phyloP scores from a whole-genome alignment of 1,140 invertebrate genomes.

The Drosophila funebris region DNA sequence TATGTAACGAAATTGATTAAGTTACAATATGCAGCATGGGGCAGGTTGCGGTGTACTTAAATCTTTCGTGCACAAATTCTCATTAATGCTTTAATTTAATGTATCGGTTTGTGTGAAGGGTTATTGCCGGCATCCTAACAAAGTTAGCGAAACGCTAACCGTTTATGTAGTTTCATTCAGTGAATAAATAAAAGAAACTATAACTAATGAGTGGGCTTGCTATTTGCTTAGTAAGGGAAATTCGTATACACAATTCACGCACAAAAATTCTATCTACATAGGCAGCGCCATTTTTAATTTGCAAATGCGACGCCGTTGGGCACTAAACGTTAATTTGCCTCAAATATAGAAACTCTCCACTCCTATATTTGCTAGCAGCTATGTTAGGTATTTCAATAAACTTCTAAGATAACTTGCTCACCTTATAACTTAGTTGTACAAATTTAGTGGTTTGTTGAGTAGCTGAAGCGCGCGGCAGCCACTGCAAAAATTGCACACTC shows the following conservation, averaged over 20 bases:
- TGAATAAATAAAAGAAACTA: background rate
- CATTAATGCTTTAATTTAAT: background rate
- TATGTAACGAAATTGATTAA: conserved; percentile 3
- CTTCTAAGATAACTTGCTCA: conserved; percentile 12
- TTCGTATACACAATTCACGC: conserved; percentile 22
- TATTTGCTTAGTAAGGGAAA: background rate
- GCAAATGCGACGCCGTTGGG: conserved; percentile 41
- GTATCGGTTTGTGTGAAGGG: background rate
- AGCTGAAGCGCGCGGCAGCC: conserved; percentile 27
- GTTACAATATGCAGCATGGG: background rate
- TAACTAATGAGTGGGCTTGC: background rate
- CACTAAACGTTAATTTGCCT: background rate
- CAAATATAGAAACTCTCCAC: background rate
- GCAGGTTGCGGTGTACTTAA: background rate
- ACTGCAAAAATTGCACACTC: conserved; percentile 29
- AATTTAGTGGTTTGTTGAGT: conserved; percentile 8
- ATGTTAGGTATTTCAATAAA: background rate
- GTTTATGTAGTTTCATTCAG: background rate
- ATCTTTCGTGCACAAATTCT: background rate
- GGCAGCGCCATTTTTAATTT: conserved; percentile 77
- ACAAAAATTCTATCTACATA: conserved; percentile 57
- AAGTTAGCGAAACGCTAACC: background rate
- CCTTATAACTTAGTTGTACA: conserved; percentile 42
- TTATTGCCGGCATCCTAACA: background rate
- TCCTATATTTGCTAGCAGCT: background rate